phyloP scores from a whole-genome alignment of 2,888 invertebrate species.

The Dryococelus australis region DNA sequence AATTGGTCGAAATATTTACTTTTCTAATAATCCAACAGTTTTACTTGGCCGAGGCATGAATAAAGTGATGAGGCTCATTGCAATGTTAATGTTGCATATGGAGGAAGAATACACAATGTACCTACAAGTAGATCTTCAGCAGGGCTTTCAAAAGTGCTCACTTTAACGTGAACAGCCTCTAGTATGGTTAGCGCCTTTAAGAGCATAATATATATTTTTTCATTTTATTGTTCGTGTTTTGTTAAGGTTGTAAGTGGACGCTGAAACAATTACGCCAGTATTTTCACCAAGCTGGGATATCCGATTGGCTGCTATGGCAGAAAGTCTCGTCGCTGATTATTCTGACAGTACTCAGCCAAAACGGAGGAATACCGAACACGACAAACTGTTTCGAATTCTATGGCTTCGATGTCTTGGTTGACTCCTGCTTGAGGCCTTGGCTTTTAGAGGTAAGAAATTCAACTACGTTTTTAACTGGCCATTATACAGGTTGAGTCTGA shows the following conservation, averaged over 20 bases:
- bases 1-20: too few relatives aligned
- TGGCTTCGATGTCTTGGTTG: constrained; percentile 90
- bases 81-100: too few relatives aligned
- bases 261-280: constrained; percentile 79
- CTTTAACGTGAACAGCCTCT: too few relatives aligned
- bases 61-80: too few relatives aligned
- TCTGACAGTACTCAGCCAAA: constrained; percentile 78
- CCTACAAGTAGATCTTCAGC: too few relatives aligned
- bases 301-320: constrained; percentile 84
- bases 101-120: too few relatives aligned
- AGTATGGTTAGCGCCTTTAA: too few relatives aligned
- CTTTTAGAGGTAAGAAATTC: constrained; percentile 76
- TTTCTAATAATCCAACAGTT: too few relatives aligned
- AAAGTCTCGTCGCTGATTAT: constrained; percentile 76
- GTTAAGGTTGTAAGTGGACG: constrained; percentile 84
- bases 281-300: constrained; percentile 70
- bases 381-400: constrained; percentile 88
- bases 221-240: background rate
- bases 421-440: constrained; percentile 85
- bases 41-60: too few relatives aligned
- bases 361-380: constrained; percentile 72
- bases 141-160: too few relatives aligned
- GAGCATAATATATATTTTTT: too few relatives aligned
- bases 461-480: background rate
- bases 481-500: too few relatives aligned